phyloP scores from a whole-genome alignment of 2,888 invertebrate species.

The Drosophila siamana region DNA sequence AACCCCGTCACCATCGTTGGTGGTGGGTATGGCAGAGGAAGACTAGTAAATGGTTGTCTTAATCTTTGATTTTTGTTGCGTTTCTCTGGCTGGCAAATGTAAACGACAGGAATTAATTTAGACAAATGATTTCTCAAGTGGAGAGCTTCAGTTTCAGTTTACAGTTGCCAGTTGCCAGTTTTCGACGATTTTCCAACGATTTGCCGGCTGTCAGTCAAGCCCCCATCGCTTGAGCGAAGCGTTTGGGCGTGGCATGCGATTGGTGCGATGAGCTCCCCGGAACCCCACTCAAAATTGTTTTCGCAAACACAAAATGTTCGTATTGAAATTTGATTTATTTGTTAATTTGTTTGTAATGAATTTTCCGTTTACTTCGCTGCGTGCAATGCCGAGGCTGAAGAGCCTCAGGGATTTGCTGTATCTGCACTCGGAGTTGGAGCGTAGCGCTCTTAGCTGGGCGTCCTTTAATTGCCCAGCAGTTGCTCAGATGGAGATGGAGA shows the following conservation, averaged over 20 bases:
- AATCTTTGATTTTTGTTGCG: slow-evolving; percentile 85
- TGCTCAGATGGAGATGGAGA: background rate
- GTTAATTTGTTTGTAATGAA: slow-evolving; percentile 85
- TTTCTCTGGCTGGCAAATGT: slow-evolving; percentile 82
- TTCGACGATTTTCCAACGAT: slow-evolving; percentile 75
- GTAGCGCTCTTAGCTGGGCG: slow-evolving; percentile 35
- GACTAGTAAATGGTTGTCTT: slow-evolving; percentile 84
- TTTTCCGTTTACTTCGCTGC: slow-evolving; percentile 77
- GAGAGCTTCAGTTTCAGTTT: slow-evolving; percentile 58
- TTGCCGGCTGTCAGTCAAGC: slow-evolving; percentile 78
- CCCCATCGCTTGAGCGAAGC: slow-evolving; percentile 47
- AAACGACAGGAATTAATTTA: slow-evolving; percentile 86
- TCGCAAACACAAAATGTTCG: slow-evolving; percentile 82
- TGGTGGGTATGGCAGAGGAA: slow-evolving; percentile 17
- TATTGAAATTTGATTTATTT: slow-evolving; percentile 86
- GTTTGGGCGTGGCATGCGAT: slow-evolving; percentile 74
- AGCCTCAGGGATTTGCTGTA: slow-evolving; percentile 18
- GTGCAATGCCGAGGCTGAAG: slow-evolving; percentile 22
- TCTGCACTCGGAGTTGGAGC: slow-evolving; percentile 16
- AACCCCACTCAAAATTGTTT: slow-evolving; percentile 82
- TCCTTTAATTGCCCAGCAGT: slow-evolving; percentile 70
- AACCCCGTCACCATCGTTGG: slow-evolving; percentile 4
- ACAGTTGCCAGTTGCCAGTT: slow-evolving; percentile 69
- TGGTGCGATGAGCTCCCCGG: slow-evolving; percentile 32
- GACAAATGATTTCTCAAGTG: slow-evolving; percentile 85